Conservation (phyloP, 2,888 invertebrate genomes). For the Ophioninae sp. region DNA sequence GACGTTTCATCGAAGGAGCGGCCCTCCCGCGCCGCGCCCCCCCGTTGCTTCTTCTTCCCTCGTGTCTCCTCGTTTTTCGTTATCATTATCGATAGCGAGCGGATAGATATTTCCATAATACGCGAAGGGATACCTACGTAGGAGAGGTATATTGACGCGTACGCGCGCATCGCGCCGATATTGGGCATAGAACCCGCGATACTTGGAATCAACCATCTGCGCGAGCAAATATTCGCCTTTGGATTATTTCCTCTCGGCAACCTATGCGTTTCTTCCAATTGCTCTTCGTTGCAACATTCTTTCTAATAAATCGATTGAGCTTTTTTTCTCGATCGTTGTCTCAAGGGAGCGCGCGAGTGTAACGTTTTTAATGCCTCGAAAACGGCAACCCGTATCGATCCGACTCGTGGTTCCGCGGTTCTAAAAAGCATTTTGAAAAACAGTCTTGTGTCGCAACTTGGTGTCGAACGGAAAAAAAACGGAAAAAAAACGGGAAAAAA, state of each 20-base stretch:
- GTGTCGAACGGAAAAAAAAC: too few relatives aligned
- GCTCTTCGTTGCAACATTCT: background rate
- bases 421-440: too few relatives aligned
- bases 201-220: slow-evolving; percentile 29
- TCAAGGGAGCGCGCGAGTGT: background rate
- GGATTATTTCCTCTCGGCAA: slow-evolving; percentile 35
- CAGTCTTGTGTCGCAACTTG: too few relatives aligned
- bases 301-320: background rate
- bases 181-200: slow-evolving; percentile 44
- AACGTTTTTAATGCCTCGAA: background rate
- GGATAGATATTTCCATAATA: slow-evolving; percentile 28
- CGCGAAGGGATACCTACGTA: slow-evolving; percentile 32
- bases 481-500: too few relatives aligned
- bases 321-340: background rate
- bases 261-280: slow-evolving; percentile 22
- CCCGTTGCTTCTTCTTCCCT: slow-evolving; percentile 4
- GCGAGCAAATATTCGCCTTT: slow-evolving; percentile 39
- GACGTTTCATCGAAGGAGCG: slow-evolving; percentile 34
- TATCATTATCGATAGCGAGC: slow-evolving; percentile 53
- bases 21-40: too few relatives aligned
- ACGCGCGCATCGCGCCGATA: slow-evolving; percentile 23
- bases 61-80: slow-evolving; percentile 45
- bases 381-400: background rate
- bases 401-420: too few relatives aligned
- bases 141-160: slow-evolving; percentile 1